phyloP scores from a whole-genome alignment of 2,888 invertebrate species.

The Lydus trimaculatus region DNA sequence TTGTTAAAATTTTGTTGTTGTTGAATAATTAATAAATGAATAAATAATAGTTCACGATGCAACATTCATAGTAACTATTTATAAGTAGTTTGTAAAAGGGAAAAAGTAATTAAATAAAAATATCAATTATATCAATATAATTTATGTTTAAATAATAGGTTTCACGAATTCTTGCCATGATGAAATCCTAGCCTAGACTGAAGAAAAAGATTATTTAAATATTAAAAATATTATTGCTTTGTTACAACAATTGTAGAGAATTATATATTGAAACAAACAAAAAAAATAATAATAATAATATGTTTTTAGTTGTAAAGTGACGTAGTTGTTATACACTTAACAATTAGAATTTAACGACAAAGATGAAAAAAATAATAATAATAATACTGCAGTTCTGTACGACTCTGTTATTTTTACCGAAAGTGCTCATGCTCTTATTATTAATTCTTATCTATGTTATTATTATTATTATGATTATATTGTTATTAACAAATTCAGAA shows the following conservation, averaged over 20 bases:
- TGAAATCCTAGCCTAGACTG: conserved; percentile 60
- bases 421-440: conserved; percentile 74
- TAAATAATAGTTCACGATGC: conserved; percentile 40
- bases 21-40: not conserved
- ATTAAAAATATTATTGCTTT: conserved; percentile 48
- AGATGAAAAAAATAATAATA: conserved; percentile 31
- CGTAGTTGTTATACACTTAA: conserved; percentile 42
- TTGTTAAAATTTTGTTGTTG: not conserved
- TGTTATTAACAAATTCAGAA: not conserved
- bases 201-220: conserved; percentile 39
- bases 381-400: conserved; percentile 49
- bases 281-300: conserved; percentile 39
- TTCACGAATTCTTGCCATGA: conserved; percentile 60
- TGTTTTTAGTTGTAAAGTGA: conserved; percentile 48
- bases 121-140: conserved; percentile 54
- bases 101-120: conserved; percentile 40
- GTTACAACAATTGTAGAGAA: conserved; percentile 38
- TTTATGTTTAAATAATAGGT: conserved; percentile 48
- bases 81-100: conserved; percentile 46
- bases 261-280: conserved; percentile 46
- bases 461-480: not conserved
- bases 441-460: not conserved
- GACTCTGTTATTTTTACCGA: conserved; percentile 67
- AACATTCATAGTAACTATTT: conserved; percentile 45
- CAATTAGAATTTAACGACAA: conserved; percentile 26